Evolutionary conservation across 2,888 invertebrate species (phyloP).

Genomic region (Cataglyphis altisquamis): DNA sequence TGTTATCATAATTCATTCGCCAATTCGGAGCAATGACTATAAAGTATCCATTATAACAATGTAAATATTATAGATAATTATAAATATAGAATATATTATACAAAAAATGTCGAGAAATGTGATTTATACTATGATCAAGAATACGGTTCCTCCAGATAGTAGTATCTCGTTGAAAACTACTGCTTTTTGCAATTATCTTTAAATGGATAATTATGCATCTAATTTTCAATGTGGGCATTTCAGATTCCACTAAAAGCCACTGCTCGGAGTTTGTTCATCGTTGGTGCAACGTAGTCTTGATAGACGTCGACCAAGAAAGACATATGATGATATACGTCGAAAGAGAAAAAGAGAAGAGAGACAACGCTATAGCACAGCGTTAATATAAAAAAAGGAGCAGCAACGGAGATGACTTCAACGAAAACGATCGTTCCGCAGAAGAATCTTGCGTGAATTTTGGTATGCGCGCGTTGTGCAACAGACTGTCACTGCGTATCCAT

Average conservation of each 20-base stretch:
- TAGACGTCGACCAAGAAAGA: conserved; percentile 66
- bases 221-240: background rate
- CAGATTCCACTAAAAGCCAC: background rate
- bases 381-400: background rate
- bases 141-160: background rate
- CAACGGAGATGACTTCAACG: conserved; percentile 24
- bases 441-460: conserved; percentile 35
- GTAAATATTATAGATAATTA: background rate
- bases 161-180: background rate
- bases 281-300: conserved; percentile 50
- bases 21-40: conserved; percentile 17
- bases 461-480: conserved; percentile 46
- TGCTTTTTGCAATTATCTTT: background rate
- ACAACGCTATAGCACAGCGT: background rate
- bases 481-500: conserved; percentile 61
- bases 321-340: conserved; percentile 57
- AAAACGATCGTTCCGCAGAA: conserved; percentile 38
- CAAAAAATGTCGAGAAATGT: background rate
- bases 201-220: conserved; percentile 2
- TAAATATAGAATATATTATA: conserved; percentile 10
- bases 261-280: background rate
- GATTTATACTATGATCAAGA: background rate
- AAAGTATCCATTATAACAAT: background rate
- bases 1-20: background rate
- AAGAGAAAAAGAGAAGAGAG: conserved; percentile 8